Base-by-base conservation (phyloP, 2,797 vertebrate genomes). In the Labroides dimidiatus region DNA sequence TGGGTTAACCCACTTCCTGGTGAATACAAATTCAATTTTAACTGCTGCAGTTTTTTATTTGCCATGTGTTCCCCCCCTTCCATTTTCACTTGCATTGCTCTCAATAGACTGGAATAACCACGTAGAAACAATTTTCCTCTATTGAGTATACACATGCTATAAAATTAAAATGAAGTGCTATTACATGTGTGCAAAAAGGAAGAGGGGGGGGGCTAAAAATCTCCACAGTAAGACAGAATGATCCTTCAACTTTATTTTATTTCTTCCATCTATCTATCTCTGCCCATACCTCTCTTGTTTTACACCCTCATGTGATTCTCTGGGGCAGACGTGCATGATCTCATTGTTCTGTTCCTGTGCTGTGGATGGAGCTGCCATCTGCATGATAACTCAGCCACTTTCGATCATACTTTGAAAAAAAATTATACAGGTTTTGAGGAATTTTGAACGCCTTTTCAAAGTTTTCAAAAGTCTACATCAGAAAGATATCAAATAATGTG, bases 1-100 rank as follows among this genome's bases (percentile, higher is more conserved):
- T 93, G 91, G 91, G 93, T 94, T 94, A 93, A 94, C 92, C 92
- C 92, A 94, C 93, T 94, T 94, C 92, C 92, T 89, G 91, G 91
- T 93, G 93, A 94, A 94, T 94, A 94, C 92, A 94, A 94, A 94
- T 94, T 94, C 93, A 94, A 94, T 93, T 94, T 93, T 88, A 93
- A 93, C 91, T 91, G 90, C 91, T 78, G 76, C 89, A 91, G 89
- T 91, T 93, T 94, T 91, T 89, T 91, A 90, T 92, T 91, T 86
- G 85, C 88, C 87, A 90, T 87, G 88, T 74, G 61, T 64, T 60
- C 69, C 66, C 66, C 48, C 50, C 33, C 52, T 70, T 74, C 62
- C 59, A 48, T 77, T 84, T 84, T 88, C 77, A 84, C 84, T 87
- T 80, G 85, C 74, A 80, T 81, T 78, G 76, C 87, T 91, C 91